These are phyloP conservation scores for Heterohyrax brucei DNA, from an alignment of 2,797 vertebrate species.

Conservation along the genomic window DNA sequence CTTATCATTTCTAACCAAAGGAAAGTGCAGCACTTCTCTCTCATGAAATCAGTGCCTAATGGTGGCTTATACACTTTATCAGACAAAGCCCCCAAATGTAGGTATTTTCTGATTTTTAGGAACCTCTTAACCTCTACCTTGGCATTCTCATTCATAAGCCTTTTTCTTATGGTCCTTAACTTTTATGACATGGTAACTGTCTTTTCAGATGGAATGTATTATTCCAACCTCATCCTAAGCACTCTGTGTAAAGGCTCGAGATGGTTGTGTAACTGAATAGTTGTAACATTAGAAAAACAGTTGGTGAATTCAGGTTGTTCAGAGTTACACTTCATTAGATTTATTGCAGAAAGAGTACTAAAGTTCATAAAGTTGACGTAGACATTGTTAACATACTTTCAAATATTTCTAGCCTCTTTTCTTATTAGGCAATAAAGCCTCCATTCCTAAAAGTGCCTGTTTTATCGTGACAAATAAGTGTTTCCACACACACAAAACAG, in stretches of 20 bases:
- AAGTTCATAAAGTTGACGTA: constrained; percentile 76
- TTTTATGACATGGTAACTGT: constrained; percentile 20
- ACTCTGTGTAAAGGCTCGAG: background rate
- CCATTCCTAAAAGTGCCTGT: constrained; percentile 72
- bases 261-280: constrained; percentile 59
- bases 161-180: constrained; percentile 28
- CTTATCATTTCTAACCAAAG: constrained; percentile 39
- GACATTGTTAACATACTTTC: constrained; percentile 78
- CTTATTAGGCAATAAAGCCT: constrained; percentile 78
- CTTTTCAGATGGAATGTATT: background rate
- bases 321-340: constrained; percentile 64
- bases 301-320: constrained; percentile 35
- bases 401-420: constrained; percentile 84
- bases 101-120: background rate
- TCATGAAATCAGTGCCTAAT: background rate
- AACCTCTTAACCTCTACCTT: background rate
- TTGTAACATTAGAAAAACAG: constrained; percentile 51
- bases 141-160: background rate
- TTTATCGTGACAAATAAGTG: constrained; percentile 76
- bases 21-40: background rate
- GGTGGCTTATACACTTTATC: background rate
- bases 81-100: background rate
- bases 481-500: constrained; percentile 58
- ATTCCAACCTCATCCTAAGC: constrained; percentile 6
- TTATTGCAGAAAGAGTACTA: constrained; percentile 59